Evolutionary conservation across 2,888 invertebrate genomes (phyloP).

Genomic region (Bombylius discolor): DNA sequence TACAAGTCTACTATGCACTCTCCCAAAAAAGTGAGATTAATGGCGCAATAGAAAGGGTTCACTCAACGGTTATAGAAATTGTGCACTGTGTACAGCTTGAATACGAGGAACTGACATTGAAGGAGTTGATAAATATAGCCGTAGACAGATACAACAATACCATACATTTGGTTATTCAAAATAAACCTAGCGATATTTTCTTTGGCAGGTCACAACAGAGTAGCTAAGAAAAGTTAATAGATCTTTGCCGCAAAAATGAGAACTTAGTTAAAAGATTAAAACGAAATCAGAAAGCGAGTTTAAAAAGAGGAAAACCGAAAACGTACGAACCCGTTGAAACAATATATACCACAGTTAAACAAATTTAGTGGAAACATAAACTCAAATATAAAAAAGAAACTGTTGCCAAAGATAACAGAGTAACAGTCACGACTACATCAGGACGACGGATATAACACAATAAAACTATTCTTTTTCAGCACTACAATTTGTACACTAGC

Average conservation of each 20-base stretch:
- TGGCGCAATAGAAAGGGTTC: too few species aligned
- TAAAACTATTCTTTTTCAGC: background rate
- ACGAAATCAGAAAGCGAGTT: background rate
- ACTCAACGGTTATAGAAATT: too few species aligned
- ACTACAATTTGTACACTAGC: background rate
- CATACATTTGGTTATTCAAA: background rate
- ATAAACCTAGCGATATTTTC: slow-evolving; percentile 7
- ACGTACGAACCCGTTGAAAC: background rate
- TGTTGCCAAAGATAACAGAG: slow-evolving; percentile 1
- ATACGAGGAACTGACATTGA: background rate
- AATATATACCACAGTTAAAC: background rate
- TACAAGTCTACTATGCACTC: too few species aligned
- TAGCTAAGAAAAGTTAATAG: background rate
- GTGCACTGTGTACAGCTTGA: too few species aligned
- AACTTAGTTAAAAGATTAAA: background rate
- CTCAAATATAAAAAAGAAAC: background rate
- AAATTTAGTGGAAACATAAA: slow-evolving; percentile 1
- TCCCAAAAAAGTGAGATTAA: too few species aligned
- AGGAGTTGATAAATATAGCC: slow-evolving; percentile 2
- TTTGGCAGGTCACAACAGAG: background rate
- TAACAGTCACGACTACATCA: slow-evolving; percentile 2
- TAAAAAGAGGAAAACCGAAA: background rate
- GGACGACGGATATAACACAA: background rate
- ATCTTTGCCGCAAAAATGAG: background rate
- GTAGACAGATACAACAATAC: slow-evolving; percentile 2